Base-by-base conservation (phyloP, 2,888 invertebrate genomes). In the Chesias legatella region DNA sequence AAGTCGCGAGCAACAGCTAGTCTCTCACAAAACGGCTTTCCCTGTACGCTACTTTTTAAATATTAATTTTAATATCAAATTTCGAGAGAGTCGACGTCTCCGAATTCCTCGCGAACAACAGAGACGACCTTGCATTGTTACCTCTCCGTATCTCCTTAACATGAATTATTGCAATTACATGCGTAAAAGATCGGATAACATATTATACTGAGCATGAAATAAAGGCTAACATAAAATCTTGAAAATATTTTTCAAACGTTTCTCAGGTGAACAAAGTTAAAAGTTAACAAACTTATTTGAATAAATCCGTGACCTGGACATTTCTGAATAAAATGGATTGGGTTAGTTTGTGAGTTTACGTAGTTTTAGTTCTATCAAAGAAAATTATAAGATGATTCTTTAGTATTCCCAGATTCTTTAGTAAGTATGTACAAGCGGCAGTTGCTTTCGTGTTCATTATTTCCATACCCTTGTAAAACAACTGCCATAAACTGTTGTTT, bases 61-160 rank as follows among this genome's bases (percentile, higher is more conserved):
- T 36, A 24, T 24, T 17, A 24, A 58, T 56, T 53, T 53, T 46
- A 45, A 48, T 24, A 10, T 9, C 40, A 37, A 46, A 47, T 55
- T 48, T 50, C 50, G 39, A 59, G 51, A 49, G 53, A 53, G 33
- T 48, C 54, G 44, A 42, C 32, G 33, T 39, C 50, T 61, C 58
- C 60, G 51, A 58, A 67, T 71, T 63, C 67, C 17, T 57, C 48
- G 50, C 61, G 59, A 60, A 59, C 61, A 61, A 63, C 54, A 62
- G 61, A 59, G 61, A 61, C 67, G 75, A 69, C 77, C 77, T 77
- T 77, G 75, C 76, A 69, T 77, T 76, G 73, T 76, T 69, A 47
- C 53, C 53, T 53, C 48, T 54, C 54, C 64, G 57, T 53, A 51
- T 58, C 56, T 53, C 56, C 58, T 60, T 47, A 53, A 51, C 51